These are phyloP conservation scores for Eustalomyia histrio DNA, from an alignment of 2,888 invertebrate species.

Conservation along the genomic window DNA sequence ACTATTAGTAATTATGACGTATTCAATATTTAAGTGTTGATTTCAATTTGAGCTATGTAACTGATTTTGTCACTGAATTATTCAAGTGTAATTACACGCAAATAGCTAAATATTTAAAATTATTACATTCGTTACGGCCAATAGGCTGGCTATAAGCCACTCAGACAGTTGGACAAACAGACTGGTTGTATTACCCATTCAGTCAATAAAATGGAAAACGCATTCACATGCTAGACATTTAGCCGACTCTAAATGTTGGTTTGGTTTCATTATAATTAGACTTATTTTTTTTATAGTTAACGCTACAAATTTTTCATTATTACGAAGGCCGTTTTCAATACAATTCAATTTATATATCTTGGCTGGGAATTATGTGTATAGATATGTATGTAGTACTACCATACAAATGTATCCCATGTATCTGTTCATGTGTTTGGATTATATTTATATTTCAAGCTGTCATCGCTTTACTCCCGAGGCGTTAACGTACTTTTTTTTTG, in stretches of 20 bases:
- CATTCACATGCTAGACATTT: constrained; percentile 39
- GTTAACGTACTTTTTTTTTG: constrained; percentile 35
- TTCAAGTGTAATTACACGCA: constrained; percentile 21
- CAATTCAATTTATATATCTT: constrained; percentile 37
- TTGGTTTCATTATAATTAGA: constrained; percentile 33
- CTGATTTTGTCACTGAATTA: not conserved
- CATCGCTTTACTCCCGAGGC: constrained; percentile 56
- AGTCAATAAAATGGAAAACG: constrained; percentile 3
- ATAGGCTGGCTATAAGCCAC: constrained; percentile 2
- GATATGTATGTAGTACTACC: too few species aligned
- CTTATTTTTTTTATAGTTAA: constrained; percentile 28
- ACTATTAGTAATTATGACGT: not conserved
- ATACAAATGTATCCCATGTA: not conserved
- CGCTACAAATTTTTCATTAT: constrained; percentile 28
- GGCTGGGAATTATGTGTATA: not conserved
- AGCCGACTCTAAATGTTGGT: constrained; percentile 48
- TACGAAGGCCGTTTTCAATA: constrained; percentile 32
- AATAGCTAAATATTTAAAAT: not conserved
- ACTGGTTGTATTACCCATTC: constrained; percentile 12
- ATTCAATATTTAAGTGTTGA: not conserved
- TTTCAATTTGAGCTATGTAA: not conserved
- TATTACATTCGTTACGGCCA: not conserved
- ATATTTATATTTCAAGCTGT: constrained; percentile 46
- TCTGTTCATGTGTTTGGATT: constrained; percentile 15
- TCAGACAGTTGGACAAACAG: constrained; percentile 1